phyloP scores from a whole-genome alignment of 64 coral and sea anemone species.

The Acropora yongei region DNA sequence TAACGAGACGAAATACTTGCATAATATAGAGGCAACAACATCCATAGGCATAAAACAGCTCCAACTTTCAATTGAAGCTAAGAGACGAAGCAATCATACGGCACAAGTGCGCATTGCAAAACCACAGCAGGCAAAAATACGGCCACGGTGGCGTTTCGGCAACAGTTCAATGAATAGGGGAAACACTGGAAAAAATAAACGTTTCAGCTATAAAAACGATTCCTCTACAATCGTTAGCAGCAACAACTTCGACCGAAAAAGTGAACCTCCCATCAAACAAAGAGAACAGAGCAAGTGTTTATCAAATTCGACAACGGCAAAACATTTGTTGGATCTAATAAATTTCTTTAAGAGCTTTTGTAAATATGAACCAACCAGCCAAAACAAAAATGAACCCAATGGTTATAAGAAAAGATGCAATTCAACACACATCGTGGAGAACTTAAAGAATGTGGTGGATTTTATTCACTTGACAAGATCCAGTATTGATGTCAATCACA shows the following conservation, averaged over 20 bases:
- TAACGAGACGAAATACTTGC: not conserved
- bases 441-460: not conserved
- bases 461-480: not conserved
- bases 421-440: not conserved
- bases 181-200: not conserved
- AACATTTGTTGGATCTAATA: slow-evolving; percentile 19
- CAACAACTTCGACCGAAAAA: not conserved
- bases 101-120: no score
- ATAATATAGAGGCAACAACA: not conserved
- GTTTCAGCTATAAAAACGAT: not conserved
- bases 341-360: slow-evolving; percentile 13
- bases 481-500: not conserved
- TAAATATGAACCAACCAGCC: not conserved
- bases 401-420: no score
- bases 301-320: not conserved
- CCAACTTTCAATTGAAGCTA: not conserved
- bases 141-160: not conserved
- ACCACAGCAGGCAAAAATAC: not conserved
- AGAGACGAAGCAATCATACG: not conserved
- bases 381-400: not conserved
- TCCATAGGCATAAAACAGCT: not conserved
- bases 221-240: not conserved
- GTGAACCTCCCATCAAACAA: not conserved
- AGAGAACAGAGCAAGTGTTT: not conserved
- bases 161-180: not conserved